A percentile compares a stretch with the other conserved stretches of the same genome.
Conservation (phyloP, 2,113 vertebrate species). For the Lamprologus callipterus region DNA sequence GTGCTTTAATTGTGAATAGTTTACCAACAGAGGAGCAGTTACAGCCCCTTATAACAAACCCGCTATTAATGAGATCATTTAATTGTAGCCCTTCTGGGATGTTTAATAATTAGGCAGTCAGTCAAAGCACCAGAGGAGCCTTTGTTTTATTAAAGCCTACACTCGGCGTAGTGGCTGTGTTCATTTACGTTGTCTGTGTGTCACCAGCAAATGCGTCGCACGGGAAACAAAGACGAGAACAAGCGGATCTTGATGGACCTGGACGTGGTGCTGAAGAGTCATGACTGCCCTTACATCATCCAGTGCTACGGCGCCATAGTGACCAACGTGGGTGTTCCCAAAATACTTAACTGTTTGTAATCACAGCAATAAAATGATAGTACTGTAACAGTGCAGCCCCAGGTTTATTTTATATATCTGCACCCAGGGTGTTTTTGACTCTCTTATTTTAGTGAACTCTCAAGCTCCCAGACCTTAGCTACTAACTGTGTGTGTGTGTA, state of each 20-base stretch:
- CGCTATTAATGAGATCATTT: slow-evolving; percentile 12
- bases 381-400: not conserved
- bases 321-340: slow-evolving; percentile 77
- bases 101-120: slow-evolving; percentile 17
- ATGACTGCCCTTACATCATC: slow-evolving; percentile 94
- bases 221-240: slow-evolving; percentile 93
- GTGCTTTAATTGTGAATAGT: not conserved
- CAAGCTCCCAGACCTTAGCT: not conserved
- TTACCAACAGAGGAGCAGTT: slow-evolving; percentile 15
- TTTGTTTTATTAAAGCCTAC: not conserved
- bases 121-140: not conserved
- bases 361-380: not conserved
- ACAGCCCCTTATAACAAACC: not conserved
- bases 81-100: slow-evolving; percentile 12
- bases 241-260: slow-evolving; percentile 93
- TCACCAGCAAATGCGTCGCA: slow-evolving; percentile 91
- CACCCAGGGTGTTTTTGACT: not conserved
- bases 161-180: not conserved
- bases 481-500: not conserved
- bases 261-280: slow-evolving; percentile 92
- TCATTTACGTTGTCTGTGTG: not conserved
- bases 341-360: not conserved
- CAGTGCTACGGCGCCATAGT: slow-evolving; percentile 95
- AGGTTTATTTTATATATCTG: not conserved
- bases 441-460: not conserved